Percentiles rank a stretch among this genome's conserved stretches.
These are phyloP conservation scores for Brotula barbata DNA, from an alignment of 2,797 vertebrate species.

Conservation along the genomic window DNA sequence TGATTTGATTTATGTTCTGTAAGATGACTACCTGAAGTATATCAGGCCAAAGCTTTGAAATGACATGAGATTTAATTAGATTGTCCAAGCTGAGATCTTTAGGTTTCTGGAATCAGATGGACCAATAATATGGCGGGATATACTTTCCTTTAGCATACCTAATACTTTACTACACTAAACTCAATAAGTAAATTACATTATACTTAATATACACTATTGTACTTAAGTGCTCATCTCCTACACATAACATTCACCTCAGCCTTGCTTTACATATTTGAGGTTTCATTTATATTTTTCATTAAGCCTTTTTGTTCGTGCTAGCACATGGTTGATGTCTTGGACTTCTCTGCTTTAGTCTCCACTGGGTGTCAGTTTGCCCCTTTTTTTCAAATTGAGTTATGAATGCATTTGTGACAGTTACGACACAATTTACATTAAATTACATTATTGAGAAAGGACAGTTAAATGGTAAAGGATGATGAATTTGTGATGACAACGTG, in stretches of 20 bases:
- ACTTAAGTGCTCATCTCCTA: too few relatives aligned
- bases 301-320: too few relatives aligned
- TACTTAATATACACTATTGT: not conserved
- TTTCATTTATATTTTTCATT: too few relatives aligned
- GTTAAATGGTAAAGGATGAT: conserved; percentile 12
- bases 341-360: too few relatives aligned
- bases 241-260: too few relatives aligned
- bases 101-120: conserved; percentile 10
- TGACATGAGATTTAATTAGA: conserved; percentile 11
- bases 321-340: too few relatives aligned
- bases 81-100: conserved; percentile 4
- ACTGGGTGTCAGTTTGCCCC: too few relatives aligned
- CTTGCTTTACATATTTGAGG: too few relatives aligned
- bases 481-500: conserved; percentile 10
- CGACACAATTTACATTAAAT: conserved; percentile 6
- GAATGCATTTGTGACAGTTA: not conserved
- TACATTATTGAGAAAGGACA: conserved; percentile 3
- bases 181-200: too few relatives aligned
- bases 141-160: not conserved
- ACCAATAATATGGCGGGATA: not conserved
- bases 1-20: conserved; percentile 16
- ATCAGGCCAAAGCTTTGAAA: conserved; percentile 6
- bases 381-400: too few relatives aligned
- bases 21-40: conserved; percentile 17
- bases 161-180: too few relatives aligned